Percentiles rank a stretch among this genome's conserved stretches.
Conservation (phyloP, 2,888 invertebrate species). For the Poecilobothrus nobilitatus region DNA sequence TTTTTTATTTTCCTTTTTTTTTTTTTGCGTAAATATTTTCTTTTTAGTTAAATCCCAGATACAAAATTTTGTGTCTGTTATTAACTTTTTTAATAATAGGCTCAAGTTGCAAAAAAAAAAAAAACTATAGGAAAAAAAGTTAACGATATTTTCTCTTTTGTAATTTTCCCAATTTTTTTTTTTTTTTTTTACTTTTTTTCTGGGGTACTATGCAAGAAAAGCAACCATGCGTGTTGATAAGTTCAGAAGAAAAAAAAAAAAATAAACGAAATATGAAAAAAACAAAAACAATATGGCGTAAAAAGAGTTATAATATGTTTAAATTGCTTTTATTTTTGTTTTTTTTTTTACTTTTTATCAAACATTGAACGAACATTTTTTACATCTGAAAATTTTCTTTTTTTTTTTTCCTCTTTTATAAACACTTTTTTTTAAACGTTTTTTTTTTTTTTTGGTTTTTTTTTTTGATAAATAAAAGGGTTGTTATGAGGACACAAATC, state of each 20-base stretch:
- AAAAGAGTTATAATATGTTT: conserved; percentile 4
- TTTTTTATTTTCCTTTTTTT: too few relatives aligned
- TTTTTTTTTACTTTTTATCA: background rate
- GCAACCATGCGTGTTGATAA: background rate
- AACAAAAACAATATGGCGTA: background rate
- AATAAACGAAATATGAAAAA: background rate
- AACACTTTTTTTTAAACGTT: background rate
- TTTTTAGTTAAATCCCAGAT: too few relatives aligned
- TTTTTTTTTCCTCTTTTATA: background rate
- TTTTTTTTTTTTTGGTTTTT: background rate
- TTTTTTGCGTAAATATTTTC: too few relatives aligned
- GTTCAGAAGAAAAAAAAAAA: background rate
- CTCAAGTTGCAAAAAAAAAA: background rate
- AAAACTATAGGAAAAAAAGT: too few relatives aligned
- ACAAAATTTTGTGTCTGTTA: background rate
- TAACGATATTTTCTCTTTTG: too few relatives aligned
- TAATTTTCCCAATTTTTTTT: too few relatives aligned
- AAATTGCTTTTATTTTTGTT: background rate
- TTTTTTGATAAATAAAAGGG: background rate
- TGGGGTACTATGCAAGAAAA: background rate
- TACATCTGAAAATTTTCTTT: background rate
- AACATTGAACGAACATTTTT: background rate
- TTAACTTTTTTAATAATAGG: background rate
- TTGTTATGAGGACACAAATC: background rate
- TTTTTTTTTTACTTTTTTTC: too few relatives aligned